A percentile compares a stretch with the other conserved stretches of the same genome.
Conservation (phyloP, 2,113 vertebrate genomes). For the Oreocharis arfaki region DNA sequence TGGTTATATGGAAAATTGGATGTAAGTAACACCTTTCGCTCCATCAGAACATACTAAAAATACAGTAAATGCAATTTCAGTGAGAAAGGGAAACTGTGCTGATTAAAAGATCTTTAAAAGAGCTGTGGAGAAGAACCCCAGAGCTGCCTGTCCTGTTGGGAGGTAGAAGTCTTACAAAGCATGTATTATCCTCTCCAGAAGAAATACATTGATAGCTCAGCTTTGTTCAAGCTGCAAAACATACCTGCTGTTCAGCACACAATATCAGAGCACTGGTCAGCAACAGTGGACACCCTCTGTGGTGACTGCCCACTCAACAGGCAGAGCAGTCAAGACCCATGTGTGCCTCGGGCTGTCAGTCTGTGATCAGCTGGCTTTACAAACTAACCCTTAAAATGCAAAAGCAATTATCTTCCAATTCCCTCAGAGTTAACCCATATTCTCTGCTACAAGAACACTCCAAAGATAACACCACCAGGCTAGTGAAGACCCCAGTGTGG, state of each 20-base stretch:
- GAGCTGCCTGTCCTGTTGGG: background rate
- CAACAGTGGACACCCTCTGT: background rate
- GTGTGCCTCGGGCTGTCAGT: background rate
- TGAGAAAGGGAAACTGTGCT: slow-evolving; percentile 45
- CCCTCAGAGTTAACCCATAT: background rate
- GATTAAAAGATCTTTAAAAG: slow-evolving; percentile 56
- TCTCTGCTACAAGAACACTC: background rate
- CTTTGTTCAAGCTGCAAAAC: background rate
- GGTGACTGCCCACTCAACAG: background rate
- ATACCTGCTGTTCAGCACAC: background rate
- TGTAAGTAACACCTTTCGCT: slow-evolving; percentile 66
- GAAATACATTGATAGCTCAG: background rate
- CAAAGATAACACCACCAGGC: background rate
- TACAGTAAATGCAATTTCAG: slow-evolving; percentile 67
- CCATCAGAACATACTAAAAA: slow-evolving; percentile 68
- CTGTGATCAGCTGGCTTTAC: background rate
- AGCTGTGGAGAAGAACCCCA: background rate
- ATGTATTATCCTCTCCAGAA: background rate
- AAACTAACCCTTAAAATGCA: background rate
- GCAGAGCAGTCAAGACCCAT: background rate
- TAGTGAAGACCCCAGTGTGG: background rate
- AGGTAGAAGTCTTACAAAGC: background rate
- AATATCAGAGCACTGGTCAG: background rate
- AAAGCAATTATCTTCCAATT: background rate
- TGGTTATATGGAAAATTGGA: slow-evolving; percentile 73